These are phyloP conservation scores for Ptychochromis oligacanthus DNA, from an alignment of 2,113 vertebrate genomes.

Conservation along the genomic window DNA sequence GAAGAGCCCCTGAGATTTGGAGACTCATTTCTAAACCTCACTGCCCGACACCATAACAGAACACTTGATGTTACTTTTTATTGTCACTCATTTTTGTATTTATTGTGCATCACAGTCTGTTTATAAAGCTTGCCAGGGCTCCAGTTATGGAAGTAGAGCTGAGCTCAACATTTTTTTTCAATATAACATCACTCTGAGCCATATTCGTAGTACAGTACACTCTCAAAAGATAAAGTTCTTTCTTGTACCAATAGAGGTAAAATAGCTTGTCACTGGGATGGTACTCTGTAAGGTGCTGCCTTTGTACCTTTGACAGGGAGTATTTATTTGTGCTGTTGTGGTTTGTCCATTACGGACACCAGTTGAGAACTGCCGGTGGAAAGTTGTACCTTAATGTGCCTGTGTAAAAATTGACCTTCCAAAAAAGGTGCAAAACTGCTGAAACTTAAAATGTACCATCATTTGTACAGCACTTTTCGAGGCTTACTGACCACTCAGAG, in stretches of 20 bases:
- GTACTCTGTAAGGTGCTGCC: not conserved
- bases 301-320: fast-evolving
- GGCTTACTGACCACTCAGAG: not conserved
- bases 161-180: not conserved
- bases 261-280: not conserved
- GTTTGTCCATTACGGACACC: not conserved
- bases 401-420: too few species aligned
- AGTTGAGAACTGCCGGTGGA: not conserved
- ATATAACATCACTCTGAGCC: too few species aligned
- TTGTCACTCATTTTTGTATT: not conserved
- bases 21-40: not conserved
- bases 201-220: fast-evolving
- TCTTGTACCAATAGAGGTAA: not conserved
- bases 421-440: not conserved
- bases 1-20: not conserved
- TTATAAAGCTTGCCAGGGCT: too few species aligned
- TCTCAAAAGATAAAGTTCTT: fast-evolving
- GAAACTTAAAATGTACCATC: not conserved
- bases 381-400: not conserved
- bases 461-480: not conserved
- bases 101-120: not conserved
- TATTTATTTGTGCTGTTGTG: fast-evolving
- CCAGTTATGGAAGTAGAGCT: not conserved
- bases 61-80: not conserved
- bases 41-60: too few species aligned